Evolutionary conservation across 2,797 vertebrate species (phyloP).

Genomic region (Staurois parvus): DNA sequence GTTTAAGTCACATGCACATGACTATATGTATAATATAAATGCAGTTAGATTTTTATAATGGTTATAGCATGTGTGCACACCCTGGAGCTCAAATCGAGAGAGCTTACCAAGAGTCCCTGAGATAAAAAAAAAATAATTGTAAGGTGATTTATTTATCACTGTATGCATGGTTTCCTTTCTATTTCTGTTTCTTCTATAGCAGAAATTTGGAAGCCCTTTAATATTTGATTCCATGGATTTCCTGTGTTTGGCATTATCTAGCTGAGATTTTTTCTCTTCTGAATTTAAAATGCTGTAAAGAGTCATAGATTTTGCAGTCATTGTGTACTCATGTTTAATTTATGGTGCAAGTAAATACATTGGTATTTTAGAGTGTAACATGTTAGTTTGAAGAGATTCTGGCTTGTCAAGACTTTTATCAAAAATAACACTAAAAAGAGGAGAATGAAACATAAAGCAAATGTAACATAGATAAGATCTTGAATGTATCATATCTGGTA

Average conservation of each 20-base stretch:
- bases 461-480: neutral
- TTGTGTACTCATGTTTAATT: constrained; percentile 41
- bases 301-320: constrained; percentile 1
- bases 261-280: neutral
- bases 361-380: constrained; percentile 1
- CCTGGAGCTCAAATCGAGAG: too few relatives aligned
- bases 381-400: neutral
- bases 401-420: neutral
- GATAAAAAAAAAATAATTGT: neutral
- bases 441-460: neutral
- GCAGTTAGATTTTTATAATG: neutral
- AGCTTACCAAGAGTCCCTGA: too few relatives aligned
- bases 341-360: constrained; percentile 3
- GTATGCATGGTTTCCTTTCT: neutral
- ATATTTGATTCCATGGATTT: neutral
- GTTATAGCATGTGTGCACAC: too few relatives aligned
- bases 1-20: too few relatives aligned
- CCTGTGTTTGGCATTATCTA: neutral
- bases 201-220: neutral
- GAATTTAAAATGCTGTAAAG: constrained; percentile 22
- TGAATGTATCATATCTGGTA: neutral
- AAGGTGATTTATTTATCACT: neutral
- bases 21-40: too few relatives aligned
- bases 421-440: neutral
- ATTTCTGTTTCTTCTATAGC: neutral